Evolutionary conservation across 2,113 vertebrate genomes (phyloP).

Genomic region (Macaca fascicularis): T2T-MFA8v1.1 NC_088390.1:49547501-49548000

Average conservation of each 20-base stretch:
- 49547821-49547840: slow-evolving; percentile 58
- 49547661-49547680: background rate
- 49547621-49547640: background rate
- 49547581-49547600: background rate
- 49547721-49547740: background rate
- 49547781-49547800: slow-evolving; percentile 58
- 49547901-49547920: background rate
- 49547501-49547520: background rate
- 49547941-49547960: background rate
- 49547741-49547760: slow-evolving; percentile 27
- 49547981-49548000: background rate
- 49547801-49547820: slow-evolving; percentile 41
- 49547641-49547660: background rate
- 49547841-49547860: slow-evolving; percentile 50
- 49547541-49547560: background rate
- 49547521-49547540: background rate
- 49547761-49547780: background rate
- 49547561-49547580: background rate
- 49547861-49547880: slow-evolving; percentile 26
- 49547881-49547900: slow-evolving; percentile 34
- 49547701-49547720: background rate
- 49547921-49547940: background rate
- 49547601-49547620: background rate
- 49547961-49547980: background rate
- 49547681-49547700: background rate